These are phyloP conservation scores for Bryconaethiops microstoma DNA, from an alignment of 2,797 vertebrate genomes.

Conservation along the genomic window DNA sequence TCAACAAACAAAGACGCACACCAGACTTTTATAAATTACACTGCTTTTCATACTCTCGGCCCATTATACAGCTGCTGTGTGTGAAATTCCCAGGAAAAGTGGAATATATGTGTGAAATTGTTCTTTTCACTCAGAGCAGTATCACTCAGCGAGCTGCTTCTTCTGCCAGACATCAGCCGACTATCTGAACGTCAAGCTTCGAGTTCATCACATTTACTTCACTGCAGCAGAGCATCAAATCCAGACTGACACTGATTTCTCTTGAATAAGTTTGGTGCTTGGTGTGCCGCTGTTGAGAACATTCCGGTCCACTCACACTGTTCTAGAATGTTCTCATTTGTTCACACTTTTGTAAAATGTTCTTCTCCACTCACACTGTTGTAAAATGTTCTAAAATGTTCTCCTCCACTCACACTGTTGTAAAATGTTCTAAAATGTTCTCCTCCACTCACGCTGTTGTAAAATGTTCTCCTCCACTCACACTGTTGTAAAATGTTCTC, in stretches of 20 bases:
- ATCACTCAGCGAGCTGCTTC: neutral
- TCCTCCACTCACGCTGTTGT: neutral
- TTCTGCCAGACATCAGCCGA: neutral
- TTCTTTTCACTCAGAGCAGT: slow-evolving; percentile 4
- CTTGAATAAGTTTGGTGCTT: neutral
- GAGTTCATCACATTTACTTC: neutral
- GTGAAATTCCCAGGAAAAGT: neutral
- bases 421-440: too few relatives aligned
- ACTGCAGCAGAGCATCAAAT: neutral
- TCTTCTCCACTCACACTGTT: too few relatives aligned
- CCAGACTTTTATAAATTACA: neutral
- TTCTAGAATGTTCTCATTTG: too few relatives aligned
- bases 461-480: neutral
- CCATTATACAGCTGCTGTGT: neutral
- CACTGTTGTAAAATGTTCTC: neutral
- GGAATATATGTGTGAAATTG: neutral
- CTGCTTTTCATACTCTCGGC: neutral
- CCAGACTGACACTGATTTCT: neutral
- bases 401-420: too few relatives aligned
- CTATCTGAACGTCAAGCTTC: neutral
- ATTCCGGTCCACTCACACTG: too few relatives aligned
- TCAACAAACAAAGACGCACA: neutral
- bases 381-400: too few relatives aligned
- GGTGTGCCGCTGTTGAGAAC: neutral
- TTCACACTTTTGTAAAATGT: too few relatives aligned